Conservation (phyloP, 2,797 vertebrate species). For the Phoxinus dragarum region DNA sequence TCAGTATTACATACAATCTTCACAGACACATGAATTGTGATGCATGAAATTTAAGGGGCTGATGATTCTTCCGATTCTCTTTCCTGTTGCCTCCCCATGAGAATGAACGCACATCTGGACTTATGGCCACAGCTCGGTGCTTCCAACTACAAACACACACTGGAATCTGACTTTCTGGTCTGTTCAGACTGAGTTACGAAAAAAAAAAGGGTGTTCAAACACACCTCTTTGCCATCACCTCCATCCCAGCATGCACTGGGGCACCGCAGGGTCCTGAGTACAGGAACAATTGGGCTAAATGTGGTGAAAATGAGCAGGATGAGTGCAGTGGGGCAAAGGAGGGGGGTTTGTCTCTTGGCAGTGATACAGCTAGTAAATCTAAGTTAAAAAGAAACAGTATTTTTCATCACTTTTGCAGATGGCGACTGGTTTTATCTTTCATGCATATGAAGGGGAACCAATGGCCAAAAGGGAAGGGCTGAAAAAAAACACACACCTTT, state of each 20-base stretch:
- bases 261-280: constrained; percentile 44
- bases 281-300: constrained; percentile 57
- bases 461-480: neutral
- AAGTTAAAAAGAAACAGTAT: constrained; percentile 64
- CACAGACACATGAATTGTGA: constrained; percentile 63
- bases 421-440: constrained; percentile 61
- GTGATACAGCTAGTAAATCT: constrained; percentile 65
- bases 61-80: constrained; percentile 54
- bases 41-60: constrained; percentile 59
- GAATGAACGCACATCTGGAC: constrained; percentile 57
- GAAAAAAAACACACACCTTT: neutral
- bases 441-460: constrained; percentile 38
- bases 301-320: constrained; percentile 64
- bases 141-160: constrained; percentile 26
- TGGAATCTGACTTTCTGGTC: constrained; percentile 30
- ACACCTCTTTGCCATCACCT: constrained; percentile 27
- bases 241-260: constrained; percentile 45
- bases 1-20: constrained; percentile 48
- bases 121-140: constrained; percentile 17
- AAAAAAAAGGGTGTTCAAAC: constrained; percentile 16
- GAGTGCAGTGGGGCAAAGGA: constrained; percentile 51
- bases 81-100: constrained; percentile 55
- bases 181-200: neutral
- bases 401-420: constrained; percentile 66
- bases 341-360: constrained; percentile 55